Percentiles rank a stretch among this genome's conserved stretches.
Evolutionary conservation across 2,888 invertebrate species (phyloP).

Genomic region (Chrysotoxum bicinctum): DNA sequence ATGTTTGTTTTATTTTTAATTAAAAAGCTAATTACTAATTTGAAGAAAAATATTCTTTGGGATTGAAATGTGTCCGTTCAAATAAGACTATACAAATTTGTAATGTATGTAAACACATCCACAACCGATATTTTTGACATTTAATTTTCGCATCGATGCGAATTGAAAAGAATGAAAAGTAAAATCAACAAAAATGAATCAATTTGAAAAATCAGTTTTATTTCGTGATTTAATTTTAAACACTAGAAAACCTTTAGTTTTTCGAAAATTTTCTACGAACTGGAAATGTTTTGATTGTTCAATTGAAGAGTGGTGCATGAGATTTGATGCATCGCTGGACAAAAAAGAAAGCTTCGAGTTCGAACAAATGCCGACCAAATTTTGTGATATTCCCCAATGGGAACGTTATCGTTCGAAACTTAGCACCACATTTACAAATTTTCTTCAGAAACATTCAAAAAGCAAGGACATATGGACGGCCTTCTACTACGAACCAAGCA

Average conservation of each 20-base stretch:
- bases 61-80: too few relatives aligned
- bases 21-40: too few relatives aligned
- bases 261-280: slow-evolving; percentile 75
- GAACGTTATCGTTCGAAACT: slow-evolving; percentile 86
- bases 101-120: too few relatives aligned
- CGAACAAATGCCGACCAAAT: slow-evolving; percentile 74
- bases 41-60: too few relatives aligned
- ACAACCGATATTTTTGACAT: background rate
- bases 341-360: slow-evolving; percentile 71
- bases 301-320: slow-evolving; percentile 77
- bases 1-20: too few relatives aligned
- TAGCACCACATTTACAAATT: slow-evolving; percentile 85
- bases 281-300: slow-evolving; percentile 78
- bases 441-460: slow-evolving; percentile 82
- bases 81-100: too few relatives aligned
- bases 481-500: slow-evolving; percentile 77
- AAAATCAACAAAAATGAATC: slow-evolving; percentile 16
- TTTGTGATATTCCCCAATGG: slow-evolving; percentile 87
- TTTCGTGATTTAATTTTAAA: slow-evolving; percentile 78
- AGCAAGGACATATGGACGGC: slow-evolving; percentile 76
- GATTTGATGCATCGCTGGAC: slow-evolving; percentile 72
- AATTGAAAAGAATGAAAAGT: background rate
- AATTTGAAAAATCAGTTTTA: slow-evolving; percentile 39
- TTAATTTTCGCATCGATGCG: background rate
- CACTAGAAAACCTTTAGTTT: slow-evolving; percentile 77